phyloP scores from a whole-genome alignment of 2,888 invertebrate species.

The Prosopocoilus inquinatus region DNA sequence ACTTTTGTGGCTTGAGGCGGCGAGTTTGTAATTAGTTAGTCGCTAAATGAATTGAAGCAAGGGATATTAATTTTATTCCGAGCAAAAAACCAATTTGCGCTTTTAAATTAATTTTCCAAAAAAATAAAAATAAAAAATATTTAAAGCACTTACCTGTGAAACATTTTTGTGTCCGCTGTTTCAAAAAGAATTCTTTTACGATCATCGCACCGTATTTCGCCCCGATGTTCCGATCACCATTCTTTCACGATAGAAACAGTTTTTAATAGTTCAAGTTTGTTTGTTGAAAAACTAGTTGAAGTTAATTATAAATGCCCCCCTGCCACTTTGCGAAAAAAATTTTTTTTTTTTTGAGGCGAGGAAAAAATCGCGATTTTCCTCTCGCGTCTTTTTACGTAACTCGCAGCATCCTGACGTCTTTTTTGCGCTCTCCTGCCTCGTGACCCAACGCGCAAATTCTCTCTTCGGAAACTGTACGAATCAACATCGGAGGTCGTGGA shows the following conservation, averaged over 20 bases:
- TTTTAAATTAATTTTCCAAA: background rate
- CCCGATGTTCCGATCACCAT: background rate
- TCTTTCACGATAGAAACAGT: background rate
- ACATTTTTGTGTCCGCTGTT: conserved; percentile 9
- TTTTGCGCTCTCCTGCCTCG: background rate
- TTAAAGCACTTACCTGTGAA: conserved; percentile 6
- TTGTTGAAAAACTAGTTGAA: no score
- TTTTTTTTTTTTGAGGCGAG: no score
- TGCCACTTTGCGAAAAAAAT: no score
- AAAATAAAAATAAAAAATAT: background rate
- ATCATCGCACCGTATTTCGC: background rate
- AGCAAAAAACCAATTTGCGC: background rate
- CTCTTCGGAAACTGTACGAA: conserved; percentile 21
- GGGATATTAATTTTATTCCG: no score
- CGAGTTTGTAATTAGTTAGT: no score
- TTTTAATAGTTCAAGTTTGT: no score
- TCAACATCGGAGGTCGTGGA: conserved; percentile 11
- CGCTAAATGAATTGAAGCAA: no score
- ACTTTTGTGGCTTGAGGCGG: no score
- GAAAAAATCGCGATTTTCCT: no score
- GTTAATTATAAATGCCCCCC: no score
- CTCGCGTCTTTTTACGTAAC: no score
- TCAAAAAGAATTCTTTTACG: conserved; percentile 2
- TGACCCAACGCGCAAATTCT: conserved; percentile 12
- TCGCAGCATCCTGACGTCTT: no score